These are phyloP conservation scores for Drosophila truncata DNA, from an alignment of 1,140 invertebrate species.

Conservation along the genomic window DNA sequence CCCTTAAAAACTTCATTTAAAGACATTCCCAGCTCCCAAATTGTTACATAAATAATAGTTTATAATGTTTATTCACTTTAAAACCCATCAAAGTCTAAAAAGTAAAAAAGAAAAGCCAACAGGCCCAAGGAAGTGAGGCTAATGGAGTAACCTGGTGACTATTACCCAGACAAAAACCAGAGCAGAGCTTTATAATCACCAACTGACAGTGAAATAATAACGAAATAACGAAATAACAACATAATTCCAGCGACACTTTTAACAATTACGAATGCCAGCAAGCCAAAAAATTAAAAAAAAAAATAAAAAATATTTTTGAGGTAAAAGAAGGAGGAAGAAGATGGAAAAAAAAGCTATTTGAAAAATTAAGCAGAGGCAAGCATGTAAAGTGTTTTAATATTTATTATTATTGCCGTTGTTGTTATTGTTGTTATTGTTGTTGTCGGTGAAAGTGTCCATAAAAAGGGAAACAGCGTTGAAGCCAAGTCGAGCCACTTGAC, in stretches of 20 bases:
- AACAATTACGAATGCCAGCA: constrained; percentile 16
- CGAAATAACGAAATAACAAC: constrained; percentile 19
- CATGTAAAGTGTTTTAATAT: constrained; percentile 59
- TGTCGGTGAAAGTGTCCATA: constrained; percentile 50
- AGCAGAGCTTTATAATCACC: not conserved
- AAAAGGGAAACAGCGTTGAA: constrained; percentile 45
- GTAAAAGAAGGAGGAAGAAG: not conserved
- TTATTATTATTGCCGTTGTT: constrained; percentile 41
- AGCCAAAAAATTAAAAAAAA: constrained; percentile 4
- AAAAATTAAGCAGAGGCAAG: constrained; percentile 43
- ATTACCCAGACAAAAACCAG: not conserved
- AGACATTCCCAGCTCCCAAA: not conserved
- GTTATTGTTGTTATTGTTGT: not conserved
- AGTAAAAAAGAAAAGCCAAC: not conserved
- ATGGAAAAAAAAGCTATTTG: constrained; percentile 21
- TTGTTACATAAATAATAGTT: constrained; percentile 6
- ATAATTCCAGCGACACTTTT: constrained; percentile 46
- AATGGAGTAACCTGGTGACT: constrained; percentile 22
- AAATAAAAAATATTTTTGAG: not conserved
- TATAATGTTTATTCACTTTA: constrained; percentile 1
- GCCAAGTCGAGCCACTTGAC: constrained; percentile 23
- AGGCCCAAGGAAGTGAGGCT: constrained; percentile 4
- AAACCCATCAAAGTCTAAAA: not conserved
- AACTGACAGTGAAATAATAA: constrained; percentile 26
- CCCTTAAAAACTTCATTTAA: not conserved